phyloP scores from a whole-genome alignment of 2,797 vertebrate species.

The Simalia tracyae region DNA sequence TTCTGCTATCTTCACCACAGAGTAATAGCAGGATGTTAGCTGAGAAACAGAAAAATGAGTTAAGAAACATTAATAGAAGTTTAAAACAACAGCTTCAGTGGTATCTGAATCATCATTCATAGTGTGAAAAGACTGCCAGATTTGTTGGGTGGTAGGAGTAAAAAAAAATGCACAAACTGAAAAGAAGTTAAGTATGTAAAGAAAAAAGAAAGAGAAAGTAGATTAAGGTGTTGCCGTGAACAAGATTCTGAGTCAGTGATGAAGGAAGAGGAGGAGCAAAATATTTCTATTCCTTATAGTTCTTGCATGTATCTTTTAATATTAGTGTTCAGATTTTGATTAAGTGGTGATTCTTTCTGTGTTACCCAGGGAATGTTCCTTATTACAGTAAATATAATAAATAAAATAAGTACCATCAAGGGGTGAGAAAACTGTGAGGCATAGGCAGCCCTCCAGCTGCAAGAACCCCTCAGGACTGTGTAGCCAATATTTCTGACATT shows the following conservation, averaged over 20 bases:
- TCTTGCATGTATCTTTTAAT: not conserved
- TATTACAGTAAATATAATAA: too few species aligned
- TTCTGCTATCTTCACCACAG: constrained; percentile 65
- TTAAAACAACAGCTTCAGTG: constrained; percentile 67
- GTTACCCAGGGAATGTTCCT: not conserved
- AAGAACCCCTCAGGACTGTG: not conserved
- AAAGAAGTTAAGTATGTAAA: constrained; percentile 20
- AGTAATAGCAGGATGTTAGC: constrained; percentile 68
- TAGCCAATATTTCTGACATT: not conserved
- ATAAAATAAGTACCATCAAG: not conserved
- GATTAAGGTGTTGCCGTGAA: constrained; percentile 36
- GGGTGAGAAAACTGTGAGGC: not conserved
- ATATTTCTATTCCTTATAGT: not conserved
- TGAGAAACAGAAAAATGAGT: constrained; percentile 65
- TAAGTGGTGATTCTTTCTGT: not conserved
- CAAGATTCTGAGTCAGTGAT: not conserved
- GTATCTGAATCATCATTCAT: constrained; percentile 62
- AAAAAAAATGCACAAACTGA: not conserved
- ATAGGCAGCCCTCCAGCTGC: not conserved
- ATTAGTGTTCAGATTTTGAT: not conserved
- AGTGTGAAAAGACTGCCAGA: constrained; percentile 49
- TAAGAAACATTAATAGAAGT: constrained; percentile 71
- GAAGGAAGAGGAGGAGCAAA: not conserved
- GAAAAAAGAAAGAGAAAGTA: constrained; percentile 19
- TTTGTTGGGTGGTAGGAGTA: not conserved